phyloP scores from a whole-genome alignment of 2,888 invertebrate genomes.

The Eretmocerus hayati region DNA sequence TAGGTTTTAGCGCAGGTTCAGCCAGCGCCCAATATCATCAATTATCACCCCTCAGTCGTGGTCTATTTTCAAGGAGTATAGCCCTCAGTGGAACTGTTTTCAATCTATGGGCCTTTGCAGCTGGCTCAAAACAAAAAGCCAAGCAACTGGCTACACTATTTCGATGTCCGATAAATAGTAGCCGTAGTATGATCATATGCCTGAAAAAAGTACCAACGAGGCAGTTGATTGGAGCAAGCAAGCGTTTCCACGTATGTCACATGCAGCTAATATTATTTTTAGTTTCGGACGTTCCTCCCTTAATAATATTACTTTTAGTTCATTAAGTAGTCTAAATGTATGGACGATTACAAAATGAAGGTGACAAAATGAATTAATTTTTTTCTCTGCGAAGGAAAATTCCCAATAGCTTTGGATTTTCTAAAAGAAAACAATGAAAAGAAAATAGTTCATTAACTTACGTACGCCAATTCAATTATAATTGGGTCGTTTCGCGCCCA shows the following conservation, averaged over 20 bases:
- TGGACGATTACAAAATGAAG: no score
- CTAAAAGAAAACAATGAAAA: no score
- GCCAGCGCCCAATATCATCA: conserved; percentile 9
- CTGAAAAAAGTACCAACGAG: conserved; percentile 1
- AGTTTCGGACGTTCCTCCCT: no score
- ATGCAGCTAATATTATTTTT: no score
- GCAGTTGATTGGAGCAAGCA: not conserved
- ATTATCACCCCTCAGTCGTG: conserved; percentile 3
- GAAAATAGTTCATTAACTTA: no score
- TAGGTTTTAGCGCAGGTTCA: conserved; percentile 3
- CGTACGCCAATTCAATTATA: no score
- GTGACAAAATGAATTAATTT: no score
- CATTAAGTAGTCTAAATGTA: no score
- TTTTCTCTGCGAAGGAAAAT: no score
- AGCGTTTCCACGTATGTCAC: conserved; percentile 5
- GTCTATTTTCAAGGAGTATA: not conserved
- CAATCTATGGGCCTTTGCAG: conserved; percentile 1
- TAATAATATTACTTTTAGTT: no score
- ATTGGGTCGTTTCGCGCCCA: no score
- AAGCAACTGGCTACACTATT: not conserved
- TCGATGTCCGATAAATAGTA: not conserved
- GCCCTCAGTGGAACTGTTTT: conserved; percentile 7
- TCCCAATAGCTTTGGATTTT: no score
- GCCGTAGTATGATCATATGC: not conserved
- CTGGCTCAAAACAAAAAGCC: not conserved